These are phyloP conservation scores for Lepidocyrtoides sp. DNA, from an alignment of 2,888 invertebrate species.

Conservation along the genomic window DNA sequence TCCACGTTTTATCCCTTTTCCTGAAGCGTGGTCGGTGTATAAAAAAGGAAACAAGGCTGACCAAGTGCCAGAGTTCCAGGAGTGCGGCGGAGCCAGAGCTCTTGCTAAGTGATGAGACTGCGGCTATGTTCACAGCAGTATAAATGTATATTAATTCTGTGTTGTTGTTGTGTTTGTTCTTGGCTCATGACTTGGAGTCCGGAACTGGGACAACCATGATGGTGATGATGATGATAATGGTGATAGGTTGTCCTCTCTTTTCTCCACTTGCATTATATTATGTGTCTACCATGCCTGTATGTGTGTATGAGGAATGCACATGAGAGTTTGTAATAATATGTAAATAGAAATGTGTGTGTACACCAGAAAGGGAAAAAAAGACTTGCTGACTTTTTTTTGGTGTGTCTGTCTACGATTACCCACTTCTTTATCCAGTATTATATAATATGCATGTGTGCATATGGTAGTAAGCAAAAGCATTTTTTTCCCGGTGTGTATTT, in stretches of 20 bases:
- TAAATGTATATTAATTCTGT: constrained; percentile 75
- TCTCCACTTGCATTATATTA: background rate
- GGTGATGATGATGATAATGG: constrained; percentile 66
- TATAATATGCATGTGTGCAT: constrained; percentile 9
- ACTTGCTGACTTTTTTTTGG: constrained; percentile 61
- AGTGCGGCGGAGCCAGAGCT: constrained; percentile 79
- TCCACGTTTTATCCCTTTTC: constrained; percentile 47
- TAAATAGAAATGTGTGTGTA: constrained; percentile 50
- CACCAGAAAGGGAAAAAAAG: constrained; percentile 1
- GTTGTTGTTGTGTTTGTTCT: constrained; percentile 63
- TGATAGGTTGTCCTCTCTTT: constrained; percentile 52
- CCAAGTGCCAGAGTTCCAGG: constrained; percentile 77
- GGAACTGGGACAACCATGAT: constrained; percentile 80
- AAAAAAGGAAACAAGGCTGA: constrained; percentile 70
- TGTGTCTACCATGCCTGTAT: constrained; percentile 3
- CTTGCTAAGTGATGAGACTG: constrained; percentile 80
- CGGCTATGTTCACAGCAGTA: constrained; percentile 80
- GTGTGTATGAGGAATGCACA: constrained; percentile 42
- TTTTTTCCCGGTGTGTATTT: too few species aligned
- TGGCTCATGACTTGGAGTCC: constrained; percentile 78
- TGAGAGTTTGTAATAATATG: constrained; percentile 29
- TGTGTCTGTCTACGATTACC: constrained; percentile 31
- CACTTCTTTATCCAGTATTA: background rate
- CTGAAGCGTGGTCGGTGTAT: constrained; percentile 69
- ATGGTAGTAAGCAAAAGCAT: background rate